phyloP scores from a whole-genome alignment of 2,888 invertebrate genomes.

The Xanthia icteritia region DNA sequence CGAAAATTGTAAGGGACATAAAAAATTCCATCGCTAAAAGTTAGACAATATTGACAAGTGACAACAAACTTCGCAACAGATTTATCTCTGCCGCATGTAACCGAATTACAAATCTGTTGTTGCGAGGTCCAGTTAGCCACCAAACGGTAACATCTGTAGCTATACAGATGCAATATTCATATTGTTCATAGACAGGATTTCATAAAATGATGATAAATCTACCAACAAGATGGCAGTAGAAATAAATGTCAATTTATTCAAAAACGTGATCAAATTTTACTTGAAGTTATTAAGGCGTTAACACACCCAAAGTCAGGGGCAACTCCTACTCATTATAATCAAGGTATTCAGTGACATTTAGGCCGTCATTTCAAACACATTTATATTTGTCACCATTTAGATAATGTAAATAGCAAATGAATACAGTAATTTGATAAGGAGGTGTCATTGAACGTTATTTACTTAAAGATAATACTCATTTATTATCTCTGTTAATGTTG shows the following conservation, averaged over 20 bases:
- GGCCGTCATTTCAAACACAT: constrained; percentile 56
- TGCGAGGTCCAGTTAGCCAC: constrained; percentile 30
- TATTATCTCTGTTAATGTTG: constrained; percentile 63
- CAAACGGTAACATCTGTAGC: neutral
- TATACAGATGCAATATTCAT: neutral
- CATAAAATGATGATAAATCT: neutral
- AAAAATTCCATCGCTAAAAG: neutral
- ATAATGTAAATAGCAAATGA: constrained; percentile 68
- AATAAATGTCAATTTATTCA: constrained; percentile 28
- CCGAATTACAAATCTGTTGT: constrained; percentile 44
- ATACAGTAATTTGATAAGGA: constrained; percentile 71
- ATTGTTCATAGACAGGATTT: neutral
- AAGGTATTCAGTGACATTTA: constrained; percentile 59
- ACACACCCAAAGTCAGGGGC: constrained; percentile 46
- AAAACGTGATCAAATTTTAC: constrained; percentile 9
- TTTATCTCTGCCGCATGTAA: constrained; percentile 6
- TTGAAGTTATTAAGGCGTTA: constrained; percentile 14
- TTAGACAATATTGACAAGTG: constrained; percentile 12
- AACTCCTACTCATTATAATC: constrained; percentile 42
- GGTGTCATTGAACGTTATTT: constrained; percentile 77
- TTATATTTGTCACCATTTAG: constrained; percentile 65
- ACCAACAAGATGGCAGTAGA: neutral
- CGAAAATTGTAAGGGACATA: neutral
- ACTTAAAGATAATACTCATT: constrained; percentile 67
- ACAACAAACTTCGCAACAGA: constrained; percentile 12